Evolutionary conservation across 2,113 vertebrate genomes (phyloP), one percentile per base, ranked within the genome.

Genomic region (Arenaria interpres): DNA sequence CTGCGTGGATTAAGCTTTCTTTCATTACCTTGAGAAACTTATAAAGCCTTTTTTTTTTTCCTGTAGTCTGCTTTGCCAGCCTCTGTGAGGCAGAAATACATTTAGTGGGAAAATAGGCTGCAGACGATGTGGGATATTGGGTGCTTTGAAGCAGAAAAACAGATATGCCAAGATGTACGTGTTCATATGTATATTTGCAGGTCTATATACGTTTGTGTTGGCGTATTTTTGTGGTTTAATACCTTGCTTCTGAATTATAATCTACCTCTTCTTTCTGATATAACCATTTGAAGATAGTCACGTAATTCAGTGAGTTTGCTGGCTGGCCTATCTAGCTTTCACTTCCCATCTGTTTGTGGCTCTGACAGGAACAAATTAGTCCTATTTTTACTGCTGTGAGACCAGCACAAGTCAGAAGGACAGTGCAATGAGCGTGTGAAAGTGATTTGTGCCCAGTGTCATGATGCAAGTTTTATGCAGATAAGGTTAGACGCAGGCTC

Each of bases 1-100:
- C 35, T 85, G 35, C 6, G 10, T 81, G 81, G 69, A 85, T 82
- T 95, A 91, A 75, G n/a, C 16, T 78, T 91, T 57, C 56, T 94
- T 85, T 85, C 56, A 85, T 93, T 95, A 90, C 63, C 28, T 69
- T 73, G 67, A 88, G 74, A 89, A 93, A 85, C 7, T 69, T 83
- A 25, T 4, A 41, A 74, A 77, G 7, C 18, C 10, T 69, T 46
- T 46, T 76, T 82, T 62, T 68, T 72, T 3, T 48, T 21, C 21
- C 51, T 63, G 19, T 41, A 60, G 23, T 41, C 24, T 69, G 11
- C 21, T 66, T 66, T 88, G 28, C 45, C 51, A 83, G 48, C 12
- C n/a, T 83, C 35, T 96, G 72, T 37, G 68, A 86, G 60, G 56
- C 13, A 1, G 43, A 87, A 84, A 46, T 71, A 45, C 0, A 8